These are phyloP conservation scores for Malachius bipustulatus DNA, from an alignment of 2,888 invertebrate genomes.

Conservation along the genomic window DNA sequence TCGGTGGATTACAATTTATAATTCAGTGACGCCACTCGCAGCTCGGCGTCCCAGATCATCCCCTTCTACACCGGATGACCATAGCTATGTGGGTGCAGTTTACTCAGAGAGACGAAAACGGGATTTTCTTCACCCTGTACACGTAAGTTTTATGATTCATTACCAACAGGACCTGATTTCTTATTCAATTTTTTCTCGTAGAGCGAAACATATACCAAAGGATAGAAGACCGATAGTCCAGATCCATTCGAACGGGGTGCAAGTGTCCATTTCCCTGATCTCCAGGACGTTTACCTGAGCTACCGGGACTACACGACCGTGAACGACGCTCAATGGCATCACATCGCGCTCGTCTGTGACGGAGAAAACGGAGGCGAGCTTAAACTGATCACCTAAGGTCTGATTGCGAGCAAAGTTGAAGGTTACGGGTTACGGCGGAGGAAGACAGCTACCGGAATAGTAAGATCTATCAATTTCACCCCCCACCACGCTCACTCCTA, in stretches of 20 bases:
- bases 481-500: not conserved
- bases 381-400: slow-evolving; percentile 87
- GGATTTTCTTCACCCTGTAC: slow-evolving; percentile 88
- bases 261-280: slow-evolving; percentile 81
- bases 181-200: slow-evolving; percentile 37
- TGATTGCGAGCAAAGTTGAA: slow-evolving; percentile 88
- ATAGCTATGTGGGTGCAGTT: slow-evolving; percentile 96
- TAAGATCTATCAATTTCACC: slow-evolving; percentile 39
- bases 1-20: slow-evolving; percentile 96
- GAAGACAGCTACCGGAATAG: slow-evolving; percentile 71
- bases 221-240: slow-evolving; percentile 74
- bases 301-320: slow-evolving; percentile 87
- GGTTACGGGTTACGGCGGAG: slow-evolving; percentile 79
- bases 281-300: slow-evolving; percentile 80
- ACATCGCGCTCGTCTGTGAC: slow-evolving; percentile 90
- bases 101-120: slow-evolving; percentile 80
- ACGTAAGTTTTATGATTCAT: too few relatives aligned
- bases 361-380: slow-evolving; percentile 75
- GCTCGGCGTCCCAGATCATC: slow-evolving; percentile 85
- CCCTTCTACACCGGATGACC: slow-evolving; percentile 76
- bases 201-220: slow-evolving; percentile 65
- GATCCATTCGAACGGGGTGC: slow-evolving; percentile 87
- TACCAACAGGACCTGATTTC: too few relatives aligned
- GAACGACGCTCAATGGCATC: slow-evolving; percentile 95
- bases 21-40: slow-evolving; percentile 83